phyloP scores from a whole-genome alignment of 1,140 invertebrate species.

The Drosophila chauvacae region DNA sequence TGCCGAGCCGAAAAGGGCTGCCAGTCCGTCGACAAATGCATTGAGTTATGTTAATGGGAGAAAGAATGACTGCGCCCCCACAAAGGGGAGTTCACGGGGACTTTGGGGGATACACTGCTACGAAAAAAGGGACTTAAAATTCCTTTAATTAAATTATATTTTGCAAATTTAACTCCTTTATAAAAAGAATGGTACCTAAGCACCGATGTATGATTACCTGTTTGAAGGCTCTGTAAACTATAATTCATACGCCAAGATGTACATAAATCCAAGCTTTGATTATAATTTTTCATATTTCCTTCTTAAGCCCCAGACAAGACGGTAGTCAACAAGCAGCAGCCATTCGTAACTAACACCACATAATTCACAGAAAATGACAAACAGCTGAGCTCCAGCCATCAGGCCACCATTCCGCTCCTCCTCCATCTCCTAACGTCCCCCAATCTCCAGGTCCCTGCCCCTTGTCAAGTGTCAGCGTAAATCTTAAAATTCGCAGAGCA shows the following conservation, averaged over 20 bases:
- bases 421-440: not conserved
- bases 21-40: constrained; percentile 50
- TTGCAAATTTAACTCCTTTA: not conserved
- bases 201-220: too few species aligned
- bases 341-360: constrained; percentile 59
- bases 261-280: constrained; percentile 3
- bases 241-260: not conserved
- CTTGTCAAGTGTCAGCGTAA: constrained; percentile 76
- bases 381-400: constrained; percentile 62
- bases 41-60: constrained; percentile 76
- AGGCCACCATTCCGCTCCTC: not conserved
- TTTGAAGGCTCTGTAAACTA: too few species aligned
- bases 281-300: constrained; percentile 1
- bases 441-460: constrained; percentile 4
- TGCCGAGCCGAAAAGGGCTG: constrained; percentile 57
- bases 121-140: not conserved
- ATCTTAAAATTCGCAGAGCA: constrained; percentile 78
- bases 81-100: constrained; percentile 53
- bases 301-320: constrained; percentile 29
- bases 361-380: constrained; percentile 67
- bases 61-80: constrained; percentile 63
- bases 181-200: too few species aligned
- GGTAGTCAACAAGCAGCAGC: constrained; percentile 42
- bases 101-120: constrained; percentile 2
- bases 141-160: not conserved